These are phyloP conservation scores for Clinocottus analis DNA, from an alignment of 2,113 vertebrate species.

Conservation along the genomic window DNA sequence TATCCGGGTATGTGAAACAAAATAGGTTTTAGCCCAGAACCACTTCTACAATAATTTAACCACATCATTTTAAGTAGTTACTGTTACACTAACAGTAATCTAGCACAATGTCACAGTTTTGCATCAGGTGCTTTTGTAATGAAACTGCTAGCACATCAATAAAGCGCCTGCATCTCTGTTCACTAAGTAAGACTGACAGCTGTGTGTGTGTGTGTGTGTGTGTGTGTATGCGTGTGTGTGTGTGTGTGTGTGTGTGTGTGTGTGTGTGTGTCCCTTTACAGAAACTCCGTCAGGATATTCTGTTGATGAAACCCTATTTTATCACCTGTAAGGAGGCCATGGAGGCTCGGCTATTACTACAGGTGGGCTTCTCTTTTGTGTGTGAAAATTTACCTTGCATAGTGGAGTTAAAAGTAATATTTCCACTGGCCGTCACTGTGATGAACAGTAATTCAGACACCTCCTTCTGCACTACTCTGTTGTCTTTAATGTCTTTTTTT, in stretches of 20 bases:
- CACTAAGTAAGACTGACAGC: not conserved
- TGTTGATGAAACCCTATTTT: slow-evolving; percentile 98
- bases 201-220: not conserved
- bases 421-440: too few species aligned
- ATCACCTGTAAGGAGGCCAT: slow-evolving; percentile 98
- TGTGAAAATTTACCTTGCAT: not conserved
- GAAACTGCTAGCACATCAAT: not conserved
- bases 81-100: not conserved
- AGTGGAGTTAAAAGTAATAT: not conserved
- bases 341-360: slow-evolving; percentile 93
- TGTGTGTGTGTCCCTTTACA: slow-evolving; percentile 62
- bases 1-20: not conserved
- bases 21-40: not conserved
- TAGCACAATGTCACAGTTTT: not conserved
- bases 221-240: not conserved
- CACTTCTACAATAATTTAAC: not conserved
- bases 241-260: not conserved
- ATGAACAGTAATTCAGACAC: too few species aligned
- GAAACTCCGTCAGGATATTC: slow-evolving; percentile 98
- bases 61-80: not conserved
- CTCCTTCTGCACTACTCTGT: too few species aligned
- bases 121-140: not conserved
- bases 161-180: not conserved
- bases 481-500: too few species aligned
- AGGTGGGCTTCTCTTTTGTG: slow-evolving; percentile 81